Base-by-base conservation (phyloP, 2,888 invertebrate genomes). In the Atethmia centrago region DNA sequence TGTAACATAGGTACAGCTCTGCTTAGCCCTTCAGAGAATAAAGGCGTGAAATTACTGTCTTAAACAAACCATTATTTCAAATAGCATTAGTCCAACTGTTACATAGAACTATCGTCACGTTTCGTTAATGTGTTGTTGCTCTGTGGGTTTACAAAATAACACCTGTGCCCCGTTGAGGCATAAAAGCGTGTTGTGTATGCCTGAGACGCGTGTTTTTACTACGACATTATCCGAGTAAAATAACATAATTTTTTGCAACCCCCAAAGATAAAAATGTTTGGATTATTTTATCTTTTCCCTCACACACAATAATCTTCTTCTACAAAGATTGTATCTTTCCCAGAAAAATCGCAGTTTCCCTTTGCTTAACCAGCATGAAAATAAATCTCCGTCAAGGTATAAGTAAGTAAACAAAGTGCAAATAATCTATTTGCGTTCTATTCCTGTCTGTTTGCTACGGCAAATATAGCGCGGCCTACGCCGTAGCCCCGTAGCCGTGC, bases 401-500 rank as follows among this genome's bases (percentile, higher is more conserved):
- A 70, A 83, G 65, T 80, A 56, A 51, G 71, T 75, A 84, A 81
- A 84, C 82, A 71, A 84, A 84, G 85, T 69, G 71, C 76, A 71
- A 82, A 81, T 76, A 84, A 82, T 82, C 71, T 85, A 81, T 82
- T 82, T 85, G 82, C 42, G 65, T 81, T 82, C 70, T 73, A 71
- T 83, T 82, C 31, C 28, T 45, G 59, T 56, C 40, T 65, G 67
- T 71, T 78, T 74, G 78, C 74, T 82, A 70, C 74, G 59, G 61
- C 19, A 74, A 75, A 68, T 61, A 70, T 68, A 71, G 70, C 66
- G 62, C 58, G 47, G 70, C 70, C 87, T 85, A 86, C 87, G 85
- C 74, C 86, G 77, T 80, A 79, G 85, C 71, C 36, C 55, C 51
- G 71, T 58, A 69, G 55, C 66, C 28, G 49, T 49, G 75, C 85